Evolutionary conservation across 2,797 vertebrate genomes (phyloP), one percentile per base, ranked within the genome.

Genomic region (Staurois parvus): DNA sequence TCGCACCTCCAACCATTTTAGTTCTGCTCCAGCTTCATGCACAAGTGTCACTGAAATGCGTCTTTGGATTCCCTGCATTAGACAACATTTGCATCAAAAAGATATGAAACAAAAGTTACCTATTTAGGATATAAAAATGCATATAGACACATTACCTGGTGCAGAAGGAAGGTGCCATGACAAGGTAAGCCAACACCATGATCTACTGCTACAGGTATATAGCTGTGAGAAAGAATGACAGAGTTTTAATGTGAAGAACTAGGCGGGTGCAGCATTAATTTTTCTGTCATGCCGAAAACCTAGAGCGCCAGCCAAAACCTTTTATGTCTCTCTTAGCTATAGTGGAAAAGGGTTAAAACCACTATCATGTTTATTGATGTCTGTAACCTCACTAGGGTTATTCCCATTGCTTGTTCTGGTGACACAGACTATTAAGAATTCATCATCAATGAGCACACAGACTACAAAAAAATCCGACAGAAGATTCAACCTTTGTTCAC

Each of bases 171-270:
- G 15, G 96, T 99, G 37, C 98, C 98, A 32, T 97, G 95, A 91
- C 98, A 99, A 0, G 98, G 98, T 96, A 99, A 96, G 67, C 98
- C 97, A 30, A 96, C 96, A 15, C 97, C 96, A 91, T 99, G 98
- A 91, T 99, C 98, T 89, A 99, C 98, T 4, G 96, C 95, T 0
- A 97, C 97, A 11, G 98, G 98, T 83, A 99, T 97, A 87, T 99
- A 99, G 86, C 98, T 99, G 90, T 15, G 86, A 91, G 83, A 91
- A 66, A 90, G 48, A 73, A 73, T 59, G 6, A 59, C 15, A 66
- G 10, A 29, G n/a, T 66, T 26, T 29, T 26, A 66, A 12, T 28
- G 4, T 66, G 21, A 21, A 56, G 45, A 2, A 48, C 13, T 48
- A 4, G 13, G 13, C 2, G 13, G 45, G 45, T 48, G 13, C 45